These are phyloP conservation scores for Bellardia pandia DNA, from an alignment of 2,888 invertebrate species.

Conservation along the genomic window DNA sequence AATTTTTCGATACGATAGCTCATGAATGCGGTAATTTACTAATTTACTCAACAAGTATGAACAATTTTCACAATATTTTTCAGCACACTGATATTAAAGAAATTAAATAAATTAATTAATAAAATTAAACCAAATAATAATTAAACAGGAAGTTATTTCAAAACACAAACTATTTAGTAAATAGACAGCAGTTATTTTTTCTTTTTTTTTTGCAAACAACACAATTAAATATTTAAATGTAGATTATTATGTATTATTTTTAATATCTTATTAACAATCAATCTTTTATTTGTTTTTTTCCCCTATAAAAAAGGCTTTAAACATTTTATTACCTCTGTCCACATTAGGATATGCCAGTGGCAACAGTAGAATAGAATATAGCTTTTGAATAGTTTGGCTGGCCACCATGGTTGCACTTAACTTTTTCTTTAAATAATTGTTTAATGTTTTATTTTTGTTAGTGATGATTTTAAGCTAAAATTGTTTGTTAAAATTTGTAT, in stretches of 20 bases:
- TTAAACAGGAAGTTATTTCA: not conserved
- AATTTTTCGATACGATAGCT: no score
- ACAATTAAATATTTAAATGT: not conserved
- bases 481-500: not conserved
- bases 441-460: slow-evolving; percentile 1
- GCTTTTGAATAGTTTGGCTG: slow-evolving; percentile 31
- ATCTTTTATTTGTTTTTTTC: no score
- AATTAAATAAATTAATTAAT: no score
- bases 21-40: no score
- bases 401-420: not conserved
- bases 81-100: no score
- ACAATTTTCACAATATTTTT: no score
- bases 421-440: slow-evolving; percentile 22
- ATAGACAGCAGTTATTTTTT: not conserved
- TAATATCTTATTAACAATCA: not conserved
- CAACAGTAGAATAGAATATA: slow-evolving; percentile 59
- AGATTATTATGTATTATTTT: not conserved
- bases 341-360: slow-evolving; percentile 61
- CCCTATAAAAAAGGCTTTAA: not conserved
- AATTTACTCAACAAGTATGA: no score
- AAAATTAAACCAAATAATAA: not conserved
- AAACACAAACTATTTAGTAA: not conserved
- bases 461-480: not conserved
- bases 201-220: not conserved
- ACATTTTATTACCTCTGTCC: slow-evolving; percentile 37